Base-by-base conservation (phyloP, 2,888 invertebrate species). In the Tortrix viridana region DNA sequence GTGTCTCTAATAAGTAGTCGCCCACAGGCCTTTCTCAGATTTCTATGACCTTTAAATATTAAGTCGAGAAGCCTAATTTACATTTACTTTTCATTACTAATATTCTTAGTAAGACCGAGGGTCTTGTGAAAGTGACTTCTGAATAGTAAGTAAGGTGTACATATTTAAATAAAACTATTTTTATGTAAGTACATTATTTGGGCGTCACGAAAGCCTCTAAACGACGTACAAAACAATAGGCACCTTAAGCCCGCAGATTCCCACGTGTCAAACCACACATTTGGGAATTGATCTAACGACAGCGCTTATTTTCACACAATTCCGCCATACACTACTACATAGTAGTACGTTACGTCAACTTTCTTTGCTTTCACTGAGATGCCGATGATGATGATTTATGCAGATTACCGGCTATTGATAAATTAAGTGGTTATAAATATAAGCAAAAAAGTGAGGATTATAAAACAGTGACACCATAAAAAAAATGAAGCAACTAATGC, bases 281-380 rank as follows among this genome's bases (percentile, higher is more conserved):
- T 62, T 52, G 38, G 46, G 38, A 52, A 62, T 46, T 46, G 52
- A 56, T 23, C 23, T 44, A 44, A 56, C 32, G 43, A 43, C 41
- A 9, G 48, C 26, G 43, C 55, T 61, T 55, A 55, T n/a, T 46
- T 32, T 14, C 37, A 22, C 32, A 19, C 22, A 18, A 26, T 20
- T 53, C 38, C 16, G 26, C 18, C 1, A 32, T 32, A 32, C 32
- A 32, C 12, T 32, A 12, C 6, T 47, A 37, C 12, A 19, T n/a
- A n/a, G n/a, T n/a, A 46, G 5, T 23, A 60, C 38, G 37, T 23
- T 38, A 52, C 46, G 52, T 26, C 18, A 20, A 7, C 44, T 44
- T 44, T 44, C n/a, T 56, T 19, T 37, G 44, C 61, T 61, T 57
- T 62, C 61, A 37, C 61, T 55, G n/a, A n/a, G n/a, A n/a, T n/a